These are phyloP conservation scores for Caenorhabditis latens DNA, from an alignment of 1,140 invertebrate species.

Conservation along the genomic window DNA sequence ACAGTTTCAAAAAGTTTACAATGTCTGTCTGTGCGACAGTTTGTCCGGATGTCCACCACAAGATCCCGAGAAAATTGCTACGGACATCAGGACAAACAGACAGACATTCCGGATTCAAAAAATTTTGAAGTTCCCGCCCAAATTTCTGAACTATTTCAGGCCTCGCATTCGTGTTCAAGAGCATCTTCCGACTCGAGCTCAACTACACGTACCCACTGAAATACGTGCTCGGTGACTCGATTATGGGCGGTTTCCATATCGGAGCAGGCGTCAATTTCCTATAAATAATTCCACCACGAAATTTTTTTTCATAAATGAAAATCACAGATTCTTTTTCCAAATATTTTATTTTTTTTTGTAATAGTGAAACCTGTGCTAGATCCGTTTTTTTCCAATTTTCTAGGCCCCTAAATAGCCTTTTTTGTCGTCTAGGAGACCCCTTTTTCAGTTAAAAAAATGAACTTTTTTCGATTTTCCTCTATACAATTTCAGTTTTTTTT, in stretches of 20 bases:
- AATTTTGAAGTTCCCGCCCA: neutral
- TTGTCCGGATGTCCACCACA: too few species aligned
- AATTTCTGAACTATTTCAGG: conserved; percentile 63
- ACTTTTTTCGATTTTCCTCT: neutral
- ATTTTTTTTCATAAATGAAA: neutral
- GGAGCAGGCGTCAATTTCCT: conserved; percentile 75
- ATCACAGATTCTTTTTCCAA: neutral
- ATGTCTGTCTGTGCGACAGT: too few species aligned
- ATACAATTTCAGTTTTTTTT: neutral
- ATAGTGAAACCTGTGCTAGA: neutral
- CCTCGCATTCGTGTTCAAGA: conserved; percentile 69
- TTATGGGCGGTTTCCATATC: conserved; percentile 71
- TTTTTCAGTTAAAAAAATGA: neutral
- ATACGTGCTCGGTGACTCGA: conserved; percentile 68
- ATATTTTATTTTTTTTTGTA: neutral
- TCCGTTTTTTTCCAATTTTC: neutral
- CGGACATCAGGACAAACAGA: too few species aligned
- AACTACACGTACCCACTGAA: conserved; percentile 76
- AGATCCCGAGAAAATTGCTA: too few species aligned
- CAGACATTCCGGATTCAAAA: neutral
- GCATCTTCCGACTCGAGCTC: conserved; percentile 73
- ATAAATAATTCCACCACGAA: conserved; percentile 43
- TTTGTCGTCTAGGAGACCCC: neutral
- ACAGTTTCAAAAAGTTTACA: too few species aligned
- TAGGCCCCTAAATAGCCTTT: neutral